Base-by-base conservation (phyloP, 2,888 invertebrate species). In the Cryptocheilus praepositus region DNA sequence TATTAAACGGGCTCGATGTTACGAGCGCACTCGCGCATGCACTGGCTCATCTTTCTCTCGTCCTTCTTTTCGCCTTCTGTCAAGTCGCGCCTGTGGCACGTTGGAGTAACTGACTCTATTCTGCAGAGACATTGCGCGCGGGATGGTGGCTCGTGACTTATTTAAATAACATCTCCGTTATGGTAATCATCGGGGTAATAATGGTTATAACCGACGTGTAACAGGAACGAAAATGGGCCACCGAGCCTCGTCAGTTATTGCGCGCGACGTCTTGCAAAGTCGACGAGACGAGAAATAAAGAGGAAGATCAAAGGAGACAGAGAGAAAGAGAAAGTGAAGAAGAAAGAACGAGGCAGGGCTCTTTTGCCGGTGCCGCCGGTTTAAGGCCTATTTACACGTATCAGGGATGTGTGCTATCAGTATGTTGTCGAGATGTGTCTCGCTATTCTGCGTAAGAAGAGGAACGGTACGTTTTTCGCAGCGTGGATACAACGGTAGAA, bases 161-260 rank as follows among this genome's bases (percentile, higher is more conserved):
- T 83, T 81, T 77, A 77, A 81, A 76, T 78, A 79, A 77, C 78
- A 77, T 79, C 79, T 73, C 72, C 78, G 73, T 77, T 80, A 79
- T 77, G 82, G 79, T 80, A 82, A 83, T 83, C 71, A 77, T 59
- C 59, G 54, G 56, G 76, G 77, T 80, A 82, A 83, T 83, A 81
- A 81, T 80, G 80, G 76, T 78, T 79, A 83, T 82, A 83, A 82
- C 79, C 80, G 76, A 65, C 81, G 72, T 74, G 80, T 70, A 78
- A 80, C 72, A 74, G 73, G 73, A 67, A 76, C 76, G 81, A 83
- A 85, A 85, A 86, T 83, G 82, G 82, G 77, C 81, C 84, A 82
- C 75, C 73, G 77, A 67, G 66, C 59, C 36, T 7, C 1, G 36
- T 7, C 11, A 11, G 36, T 36, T 2, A 7, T 11, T 36, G 36